Conservation (phyloP, 2,888 invertebrate genomes). For the Ectropis crepuscularia region DNA sequence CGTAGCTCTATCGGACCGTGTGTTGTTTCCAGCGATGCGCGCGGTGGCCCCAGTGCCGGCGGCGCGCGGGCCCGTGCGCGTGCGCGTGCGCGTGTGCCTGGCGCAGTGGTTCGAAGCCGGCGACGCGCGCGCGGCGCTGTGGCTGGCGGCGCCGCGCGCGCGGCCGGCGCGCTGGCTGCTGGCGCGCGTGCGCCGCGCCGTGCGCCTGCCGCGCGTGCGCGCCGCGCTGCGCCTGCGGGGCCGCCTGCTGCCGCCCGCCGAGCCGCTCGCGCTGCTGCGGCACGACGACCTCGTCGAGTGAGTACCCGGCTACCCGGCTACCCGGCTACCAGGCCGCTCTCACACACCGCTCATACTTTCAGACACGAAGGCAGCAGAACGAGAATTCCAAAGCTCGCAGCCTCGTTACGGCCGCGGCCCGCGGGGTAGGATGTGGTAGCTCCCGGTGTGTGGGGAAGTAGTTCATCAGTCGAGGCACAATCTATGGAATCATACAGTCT, state of each 20-base stretch:
- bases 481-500: no score
- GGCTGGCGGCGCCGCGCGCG: conserved; percentile 40
- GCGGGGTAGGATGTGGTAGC: conserved; percentile 1
- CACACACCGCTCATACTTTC: no score
- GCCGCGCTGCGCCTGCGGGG: conserved; percentile 52
- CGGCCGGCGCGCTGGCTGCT: conserved; percentile 59
- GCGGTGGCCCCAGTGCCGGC: conserved; percentile 19
- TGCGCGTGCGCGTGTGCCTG: conserved; percentile 61
- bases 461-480: neutral
- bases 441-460: neutral
- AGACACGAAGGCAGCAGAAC: no score
- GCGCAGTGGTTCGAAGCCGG: conserved; percentile 58
- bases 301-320: no score
- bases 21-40: conserved; percentile 6
- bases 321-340: no score
- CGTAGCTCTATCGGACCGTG: no score
- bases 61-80: conserved; percentile 25
- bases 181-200: conserved; percentile 56
- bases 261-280: conserved; percentile 61
- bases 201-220: conserved; percentile 46
- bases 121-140: conserved; percentile 52
- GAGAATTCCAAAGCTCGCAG: no score
- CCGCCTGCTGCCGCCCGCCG: conserved; percentile 64
- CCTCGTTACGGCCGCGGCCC: no score
- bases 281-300: conserved; percentile 61